Evolutionary conservation across 1,140 invertebrate species (phyloP).

Genomic region (Neotoxoptera formosana): DNA sequence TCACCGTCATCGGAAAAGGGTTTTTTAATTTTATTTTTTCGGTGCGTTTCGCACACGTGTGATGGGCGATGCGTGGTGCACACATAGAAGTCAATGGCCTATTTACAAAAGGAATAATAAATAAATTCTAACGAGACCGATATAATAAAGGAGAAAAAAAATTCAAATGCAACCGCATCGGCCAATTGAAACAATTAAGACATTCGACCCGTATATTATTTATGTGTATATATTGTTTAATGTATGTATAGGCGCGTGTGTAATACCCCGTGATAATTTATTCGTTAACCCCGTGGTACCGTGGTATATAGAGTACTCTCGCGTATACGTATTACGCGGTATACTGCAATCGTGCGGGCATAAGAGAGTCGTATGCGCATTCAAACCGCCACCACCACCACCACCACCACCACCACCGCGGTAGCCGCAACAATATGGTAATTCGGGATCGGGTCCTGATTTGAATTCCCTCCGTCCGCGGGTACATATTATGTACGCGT

Average conservation of each 20-base stretch:
- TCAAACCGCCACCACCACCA: background rate
- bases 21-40: background rate
- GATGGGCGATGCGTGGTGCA: background rate
- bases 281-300: constrained; percentile 41
- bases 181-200: constrained; percentile 55
- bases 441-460: background rate
- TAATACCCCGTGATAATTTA: constrained; percentile 49
- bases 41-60: background rate
- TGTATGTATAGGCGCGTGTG: constrained; percentile 2
- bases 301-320: background rate
- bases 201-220: constrained; percentile 38
- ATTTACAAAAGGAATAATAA: constrained; percentile 7
- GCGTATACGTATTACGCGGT: background rate
- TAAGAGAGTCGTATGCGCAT: background rate
- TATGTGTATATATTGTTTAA: background rate
- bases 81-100: background rate
- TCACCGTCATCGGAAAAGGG: background rate
- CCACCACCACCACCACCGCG: background rate
- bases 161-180: background rate
- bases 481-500: background rate
- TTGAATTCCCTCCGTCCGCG: background rate
- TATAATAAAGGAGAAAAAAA: background rate
- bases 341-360: background rate
- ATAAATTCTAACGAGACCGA: background rate
- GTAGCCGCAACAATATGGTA: background rate